Evolutionary conservation across 2,888 invertebrate genomes (phyloP), one percentile per base, ranked within the genome.

Genomic region (Dynastes tityus): DNA sequence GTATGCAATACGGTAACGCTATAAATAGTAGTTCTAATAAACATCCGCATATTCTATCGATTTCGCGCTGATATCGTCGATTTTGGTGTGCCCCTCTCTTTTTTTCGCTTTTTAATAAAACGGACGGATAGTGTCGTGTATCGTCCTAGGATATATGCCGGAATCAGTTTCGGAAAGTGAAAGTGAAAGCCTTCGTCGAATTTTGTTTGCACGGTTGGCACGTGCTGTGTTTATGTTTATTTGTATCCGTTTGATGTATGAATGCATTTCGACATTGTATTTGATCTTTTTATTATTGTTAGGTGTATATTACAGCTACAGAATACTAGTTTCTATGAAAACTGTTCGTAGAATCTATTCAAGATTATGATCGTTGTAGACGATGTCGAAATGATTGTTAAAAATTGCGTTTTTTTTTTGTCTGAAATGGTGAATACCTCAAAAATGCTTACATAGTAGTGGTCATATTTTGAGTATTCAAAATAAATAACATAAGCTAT

Each of bases 21-120:
- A 73, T 73, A 58, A 73, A 73, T 73, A 73, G 73, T 73, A 32
- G 22, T 40, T 73, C 73, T 73, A 73, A 73, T 73, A 73, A 73
- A 73, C 73, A 73, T 73, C 73, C 73, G 73, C 73, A 73, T 73
- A 58, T 73, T 40, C 73, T 4, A 16, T 16, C 22, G 67, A 67
- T 45, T 67, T 67, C 45, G 67, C 67, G 45, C 2, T 16, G 45
- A 67, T 67, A 67, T 6, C 16, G 29, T 11, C 63, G 63, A 63
- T 32, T 63, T 63, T 32, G 27, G 55, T 58, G 22, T 5, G 32
- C 6, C 32, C 32, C 32, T 5, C 55, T 58, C 9, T 22, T 58
- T 22, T 58, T 58, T 58, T 58, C n/a, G n/a, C 3, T 16, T 16
- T 58, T 58, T 58, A 16, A 8, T 16, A 58, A 22, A 58, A 22